These are phyloP conservation scores for Bruchidius siliquastri DNA, from an alignment of 2,888 invertebrate genomes.

Conservation along the genomic window DNA sequence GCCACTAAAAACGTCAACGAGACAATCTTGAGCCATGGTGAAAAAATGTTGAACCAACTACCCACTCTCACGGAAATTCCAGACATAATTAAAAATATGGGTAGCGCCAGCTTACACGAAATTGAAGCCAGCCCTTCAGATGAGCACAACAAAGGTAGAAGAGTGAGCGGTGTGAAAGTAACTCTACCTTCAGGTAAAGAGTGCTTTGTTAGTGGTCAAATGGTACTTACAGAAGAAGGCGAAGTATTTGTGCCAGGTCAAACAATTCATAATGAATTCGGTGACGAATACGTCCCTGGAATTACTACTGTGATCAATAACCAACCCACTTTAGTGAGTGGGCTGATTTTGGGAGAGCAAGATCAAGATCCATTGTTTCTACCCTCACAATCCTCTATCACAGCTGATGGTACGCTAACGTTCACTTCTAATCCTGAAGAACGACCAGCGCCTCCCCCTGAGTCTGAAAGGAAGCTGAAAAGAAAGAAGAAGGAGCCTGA, in stretches of 20 bases:
- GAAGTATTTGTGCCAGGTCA: constrained; percentile 72
- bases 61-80: constrained; percentile 62
- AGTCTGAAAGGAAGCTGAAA: constrained; percentile 29
- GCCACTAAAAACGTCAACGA: constrained; percentile 59
- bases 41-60: constrained; percentile 53
- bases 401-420: constrained; percentile 46
- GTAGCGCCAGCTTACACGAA: constrained; percentile 55
- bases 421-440: constrained; percentile 44
- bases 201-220: constrained; percentile 68
- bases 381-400: constrained; percentile 63
- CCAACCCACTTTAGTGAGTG: constrained; percentile 68
- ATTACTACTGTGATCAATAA: constrained; percentile 64
- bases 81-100: constrained; percentile 58
- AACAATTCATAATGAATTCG: constrained; percentile 64
- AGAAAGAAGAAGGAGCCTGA: constrained; percentile 25
- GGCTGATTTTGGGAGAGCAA: constrained; percentile 61
- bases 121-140: constrained; percentile 46
- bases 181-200: constrained; percentile 62
- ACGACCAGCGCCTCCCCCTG: constrained; percentile 37
- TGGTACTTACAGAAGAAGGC: constrained; percentile 65
- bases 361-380: constrained; percentile 62
- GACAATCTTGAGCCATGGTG: constrained; percentile 52
- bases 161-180: constrained; percentile 41
- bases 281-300: constrained; percentile 68
- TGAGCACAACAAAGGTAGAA: constrained; percentile 26